Percentiles rank a stretch among this genome's conserved stretches.
phyloP scores from a whole-genome alignment of 2,797 vertebrate species.

The Myripristis murdjan region DNA sequence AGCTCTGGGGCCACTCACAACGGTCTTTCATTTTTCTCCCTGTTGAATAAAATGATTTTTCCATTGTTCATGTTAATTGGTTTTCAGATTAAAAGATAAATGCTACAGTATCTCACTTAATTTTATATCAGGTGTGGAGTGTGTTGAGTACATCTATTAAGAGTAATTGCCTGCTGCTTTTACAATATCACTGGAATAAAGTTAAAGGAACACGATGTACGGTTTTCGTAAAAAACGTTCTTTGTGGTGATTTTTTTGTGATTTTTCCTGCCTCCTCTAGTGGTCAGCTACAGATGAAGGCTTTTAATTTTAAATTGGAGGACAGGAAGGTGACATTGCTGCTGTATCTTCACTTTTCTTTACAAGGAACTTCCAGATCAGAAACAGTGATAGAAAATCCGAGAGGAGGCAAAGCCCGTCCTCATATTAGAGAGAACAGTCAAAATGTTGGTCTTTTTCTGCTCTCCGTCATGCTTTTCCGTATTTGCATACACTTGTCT shows the following conservation, averaged over 20 bases:
- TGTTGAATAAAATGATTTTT: conserved; percentile 37
- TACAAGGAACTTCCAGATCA: not conserved
- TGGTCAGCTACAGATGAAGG: not conserved
- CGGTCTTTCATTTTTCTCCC: conserved; percentile 19
- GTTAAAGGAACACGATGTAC: not conserved
- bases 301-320: not conserved
- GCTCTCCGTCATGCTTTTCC: not conserved
- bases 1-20: not conserved
- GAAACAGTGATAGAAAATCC: conserved; percentile 13
- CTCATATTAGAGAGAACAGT: not conserved
- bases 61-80: conserved; percentile 56
- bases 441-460: not conserved
- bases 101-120: conserved; percentile 23
- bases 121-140: conserved; percentile 21
- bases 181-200: not conserved
- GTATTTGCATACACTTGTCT: not conserved
- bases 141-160: not conserved
- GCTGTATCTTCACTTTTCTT: conserved; percentile 14
- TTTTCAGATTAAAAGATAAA: conserved; percentile 62
- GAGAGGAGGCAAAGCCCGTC: conserved; percentile 1
- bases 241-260: too few relatives aligned
- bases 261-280: not conserved
- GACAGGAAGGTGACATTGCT: not conserved
- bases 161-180: conserved; percentile 5
- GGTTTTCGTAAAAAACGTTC: conserved; percentile 15